A percentile compares a stretch with the other conserved stretches of the same genome.
Evolutionary conservation across 2,888 invertebrate genomes (phyloP).

Genomic region (Notocelia uddmanniana): DNA sequence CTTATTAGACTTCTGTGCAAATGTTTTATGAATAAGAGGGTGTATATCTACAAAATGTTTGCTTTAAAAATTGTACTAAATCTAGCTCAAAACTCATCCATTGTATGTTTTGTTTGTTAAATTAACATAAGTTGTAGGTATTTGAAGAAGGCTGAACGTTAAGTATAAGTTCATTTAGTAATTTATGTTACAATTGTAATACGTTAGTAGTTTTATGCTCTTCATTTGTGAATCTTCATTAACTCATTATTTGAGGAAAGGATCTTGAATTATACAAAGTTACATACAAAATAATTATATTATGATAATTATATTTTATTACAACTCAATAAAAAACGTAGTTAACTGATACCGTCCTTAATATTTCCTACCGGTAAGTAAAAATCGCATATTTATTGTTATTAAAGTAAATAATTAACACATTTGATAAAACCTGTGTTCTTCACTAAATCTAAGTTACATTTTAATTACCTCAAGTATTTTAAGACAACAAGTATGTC

Average conservation of each 20-base stretch:
- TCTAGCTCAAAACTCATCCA: slow-evolving; percentile 13
- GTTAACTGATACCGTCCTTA: no score
- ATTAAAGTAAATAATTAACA: no score
- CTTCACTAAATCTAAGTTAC: no score
- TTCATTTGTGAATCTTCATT: neutral
- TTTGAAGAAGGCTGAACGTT: slow-evolving; percentile 49
- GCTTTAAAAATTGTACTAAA: slow-evolving; percentile 15
- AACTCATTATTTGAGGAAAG: neutral
- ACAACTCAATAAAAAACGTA: no score
- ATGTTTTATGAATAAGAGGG: neutral
- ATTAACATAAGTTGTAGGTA: slow-evolving; percentile 23
- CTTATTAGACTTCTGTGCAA: neutral
- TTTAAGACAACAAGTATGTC: slow-evolving; percentile 2
- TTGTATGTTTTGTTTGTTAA: slow-evolving; percentile 1
- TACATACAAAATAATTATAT: no score
- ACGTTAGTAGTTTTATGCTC: neutral
- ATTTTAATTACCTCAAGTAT: slow-evolving; percentile 22
- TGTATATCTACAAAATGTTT: slow-evolving; percentile 27
- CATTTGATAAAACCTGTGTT: no score
- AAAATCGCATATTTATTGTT: no score
- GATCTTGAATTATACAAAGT: no score
- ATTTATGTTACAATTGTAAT: slow-evolving; percentile 21
- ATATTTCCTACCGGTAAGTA: no score
- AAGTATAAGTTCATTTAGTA: slow-evolving; percentile 41
- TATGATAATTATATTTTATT: no score